Evolutionary conservation across 2,888 invertebrate genomes (phyloP), one percentile per base, ranked within the genome.

Genomic region (Lordiphosa fenestrarum): DNA sequence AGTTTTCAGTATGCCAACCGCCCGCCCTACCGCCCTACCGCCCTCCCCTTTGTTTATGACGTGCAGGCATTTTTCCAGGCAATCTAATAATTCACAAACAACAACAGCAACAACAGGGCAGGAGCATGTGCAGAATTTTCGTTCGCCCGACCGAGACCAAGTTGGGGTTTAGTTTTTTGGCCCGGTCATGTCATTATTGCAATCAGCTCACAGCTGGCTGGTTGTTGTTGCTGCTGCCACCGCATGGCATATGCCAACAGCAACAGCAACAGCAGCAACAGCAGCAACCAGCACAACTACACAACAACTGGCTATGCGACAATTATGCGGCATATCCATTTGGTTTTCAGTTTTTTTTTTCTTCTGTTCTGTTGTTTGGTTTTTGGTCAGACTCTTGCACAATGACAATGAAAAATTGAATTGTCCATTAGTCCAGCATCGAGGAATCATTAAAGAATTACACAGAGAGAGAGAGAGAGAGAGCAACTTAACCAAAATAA

Each of bases 31-130:
- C 15, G 2, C 15, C 15, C 15, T 15, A 15, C 15, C 15, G 2
- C 15, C 52, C 40, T 30, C 51, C 42, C 25, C 55, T 56, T 56
- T 61, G 50, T 46, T 56, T 63, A 63, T 56, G 64, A 56, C 53
- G 53, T 59, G 39, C n/a, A 47, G n/a, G 25, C 47, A 64, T 70
- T 70, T 80, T 76, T 73, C 56, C 76, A 66, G 77, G 62, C 81
- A 76, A 80, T 73, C 81, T 83, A 83, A 77, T 80, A 83, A 70
- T 76, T 80, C 64, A 49, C 63, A 66, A 54, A 60, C 19, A 19
- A 56, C 55, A 58, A 66, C 59, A 44, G 37, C 65, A 55, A 44
- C 40, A 56, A 40, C 15, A 52, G 5, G 6, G 0, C 21, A 23
- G 23, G 5, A 23, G 23, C 23, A 23, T 23, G 23, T 25, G 25